These are phyloP conservation scores for Chlorospingus semifuscus DNA, from an alignment of 2,797 vertebrate species.

Conservation along the genomic window DNA sequence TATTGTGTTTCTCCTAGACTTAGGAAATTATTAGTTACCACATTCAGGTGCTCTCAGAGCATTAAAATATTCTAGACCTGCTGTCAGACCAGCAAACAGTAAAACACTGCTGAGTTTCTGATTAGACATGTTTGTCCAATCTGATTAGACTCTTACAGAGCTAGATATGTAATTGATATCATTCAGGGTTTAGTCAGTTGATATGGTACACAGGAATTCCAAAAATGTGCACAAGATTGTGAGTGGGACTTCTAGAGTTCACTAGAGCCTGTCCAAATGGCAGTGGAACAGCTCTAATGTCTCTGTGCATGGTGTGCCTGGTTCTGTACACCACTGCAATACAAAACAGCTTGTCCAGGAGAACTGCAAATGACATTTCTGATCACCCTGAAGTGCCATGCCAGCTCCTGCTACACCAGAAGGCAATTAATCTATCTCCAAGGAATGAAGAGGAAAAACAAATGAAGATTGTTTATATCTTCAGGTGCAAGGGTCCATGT, in stretches of 20 bases:
- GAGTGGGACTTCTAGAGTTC: not conserved
- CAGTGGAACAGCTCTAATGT: not conserved
- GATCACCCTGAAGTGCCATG: not conserved
- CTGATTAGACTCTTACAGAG: not conserved
- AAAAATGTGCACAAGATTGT: not conserved
- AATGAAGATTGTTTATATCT: not conserved
- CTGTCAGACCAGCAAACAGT: not conserved
- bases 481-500: not conserved
- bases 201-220: not conserved
- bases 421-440: not conserved
- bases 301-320: accelerated
- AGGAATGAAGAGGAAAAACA: not conserved
- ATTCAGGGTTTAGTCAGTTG: not conserved
- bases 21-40: not conserved
- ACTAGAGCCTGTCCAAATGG: not conserved
- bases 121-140: not conserved
- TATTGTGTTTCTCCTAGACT: not conserved
- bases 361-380: not conserved
- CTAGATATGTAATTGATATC: not conserved
- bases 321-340: not conserved
- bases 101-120: not conserved
- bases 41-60: not conserved
- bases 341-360: not conserved
- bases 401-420: not conserved
- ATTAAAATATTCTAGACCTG: not conserved